A percentile compares a stretch with the other conserved stretches of the same genome.
Conservation (phyloP, 2,113 vertebrate genomes). For the Macquaria ambigua region DNA sequence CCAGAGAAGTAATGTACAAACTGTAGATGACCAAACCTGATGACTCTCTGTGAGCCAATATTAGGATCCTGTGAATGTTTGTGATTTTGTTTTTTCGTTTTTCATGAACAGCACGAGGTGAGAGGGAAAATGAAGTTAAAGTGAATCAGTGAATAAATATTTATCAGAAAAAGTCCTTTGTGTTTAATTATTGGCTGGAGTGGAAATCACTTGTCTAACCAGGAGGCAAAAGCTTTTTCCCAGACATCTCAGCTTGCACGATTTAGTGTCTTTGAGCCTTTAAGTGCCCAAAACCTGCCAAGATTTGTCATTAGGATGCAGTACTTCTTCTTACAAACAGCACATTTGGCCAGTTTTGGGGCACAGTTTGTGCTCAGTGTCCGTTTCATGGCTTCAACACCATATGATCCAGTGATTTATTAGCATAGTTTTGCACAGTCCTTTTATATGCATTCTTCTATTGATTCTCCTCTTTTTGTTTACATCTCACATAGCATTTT, state of each 20-base stretch:
- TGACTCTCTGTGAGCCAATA: background rate
- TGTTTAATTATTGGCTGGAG: background rate
- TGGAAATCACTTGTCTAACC: background rate
- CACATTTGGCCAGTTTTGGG: background rate
- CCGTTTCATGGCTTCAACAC: background rate
- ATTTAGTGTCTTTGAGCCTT: slow-evolving; percentile 15
- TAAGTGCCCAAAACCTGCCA: background rate
- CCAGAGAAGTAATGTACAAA: background rate
- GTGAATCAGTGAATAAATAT: slow-evolving; percentile 52
- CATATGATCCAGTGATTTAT: background rate
- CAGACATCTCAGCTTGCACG: background rate
- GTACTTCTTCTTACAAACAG: background rate
- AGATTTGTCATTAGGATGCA: background rate
- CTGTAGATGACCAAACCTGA: slow-evolving; percentile 28
- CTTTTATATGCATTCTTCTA: background rate
- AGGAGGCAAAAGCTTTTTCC: background rate
- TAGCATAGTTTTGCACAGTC: background rate
- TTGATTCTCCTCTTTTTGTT: background rate
- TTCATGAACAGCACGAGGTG: background rate
- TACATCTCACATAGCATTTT: background rate
- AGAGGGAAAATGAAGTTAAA: background rate
- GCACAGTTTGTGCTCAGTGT: slow-evolving; percentile 7
- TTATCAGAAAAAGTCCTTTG: background rate
- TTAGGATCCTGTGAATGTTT: slow-evolving; percentile 2
- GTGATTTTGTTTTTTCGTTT: background rate